A percentile compares a stretch with the other conserved stretches of the same genome.
Evolutionary conservation across 2,888 invertebrate genomes (phyloP).

Genomic region (Trachelus stipa): DNA sequence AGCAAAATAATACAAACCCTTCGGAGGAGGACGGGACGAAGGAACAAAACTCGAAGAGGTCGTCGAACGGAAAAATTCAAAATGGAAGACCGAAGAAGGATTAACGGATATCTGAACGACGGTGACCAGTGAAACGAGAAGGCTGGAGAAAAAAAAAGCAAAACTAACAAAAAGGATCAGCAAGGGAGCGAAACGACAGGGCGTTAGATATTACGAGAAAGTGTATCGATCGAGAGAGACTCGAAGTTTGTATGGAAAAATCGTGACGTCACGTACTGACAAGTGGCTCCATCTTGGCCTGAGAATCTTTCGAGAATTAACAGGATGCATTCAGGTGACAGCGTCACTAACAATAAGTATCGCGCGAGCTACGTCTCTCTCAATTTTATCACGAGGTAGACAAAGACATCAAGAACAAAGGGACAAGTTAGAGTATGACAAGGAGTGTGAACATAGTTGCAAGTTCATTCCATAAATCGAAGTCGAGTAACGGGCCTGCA

Average conservation of each 20-base stretch:
- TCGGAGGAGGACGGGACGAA: constrained; percentile 11
- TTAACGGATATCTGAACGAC: constrained; percentile 1
- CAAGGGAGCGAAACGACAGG: not conserved
- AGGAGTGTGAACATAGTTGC: not conserved
- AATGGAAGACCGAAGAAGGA: constrained; percentile 34
- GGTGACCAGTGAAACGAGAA: not conserved
- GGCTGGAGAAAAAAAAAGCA: not conserved
- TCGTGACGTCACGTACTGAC: not conserved
- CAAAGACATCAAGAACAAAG: not conserved
- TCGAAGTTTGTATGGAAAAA: not conserved
- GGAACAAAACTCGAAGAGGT: constrained; percentile 16
- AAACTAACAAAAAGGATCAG: not conserved
- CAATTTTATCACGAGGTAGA: not conserved
- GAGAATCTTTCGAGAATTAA: not conserved
- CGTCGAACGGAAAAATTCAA: constrained; percentile 25
- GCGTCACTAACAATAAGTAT: not conserved
- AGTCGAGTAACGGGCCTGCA: not conserved
- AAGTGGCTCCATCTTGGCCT: no score
- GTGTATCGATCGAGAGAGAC: not conserved
- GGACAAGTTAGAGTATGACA: not conserved
- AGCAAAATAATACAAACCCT: constrained; percentile 15
- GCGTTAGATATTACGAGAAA: not conserved
- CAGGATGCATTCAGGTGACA: not conserved
- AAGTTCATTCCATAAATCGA: not conserved
- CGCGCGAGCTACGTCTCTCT: not conserved